Base-by-base conservation (phyloP, 2,888 invertebrate genomes). In the Noctua fimbriata region DNA sequence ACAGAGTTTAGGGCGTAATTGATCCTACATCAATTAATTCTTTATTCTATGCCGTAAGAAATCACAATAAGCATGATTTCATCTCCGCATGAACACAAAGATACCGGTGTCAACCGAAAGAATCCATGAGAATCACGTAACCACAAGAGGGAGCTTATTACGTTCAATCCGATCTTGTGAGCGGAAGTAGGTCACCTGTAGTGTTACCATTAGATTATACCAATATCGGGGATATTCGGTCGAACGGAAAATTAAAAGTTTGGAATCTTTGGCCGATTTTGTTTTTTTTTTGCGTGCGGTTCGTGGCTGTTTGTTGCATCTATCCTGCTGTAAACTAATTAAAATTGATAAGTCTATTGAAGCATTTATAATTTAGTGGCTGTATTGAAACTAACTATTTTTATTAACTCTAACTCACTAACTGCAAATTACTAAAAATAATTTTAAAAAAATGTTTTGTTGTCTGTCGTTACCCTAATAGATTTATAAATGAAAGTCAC, bases 181-280 rank as follows among this genome's bases (percentile, higher is more conserved):
- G 24, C 78, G 79, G 72, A 89, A 89, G 82, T 89, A 82, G 88
- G 88, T 88, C 88, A 89, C 82, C 88, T 81, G 78, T 76, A 74
- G 78, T 88, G 78, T 74, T 82, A 81, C 73, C 74, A 82, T 77
- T 77, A 74, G 24, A 82, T 77, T 65, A 70, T 58, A 44, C 60
- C 12, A 76, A 78, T 73, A 70, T 60, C 74, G 55, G 44, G 55
- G 58, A 76, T 60, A 74, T 72, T 73, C 55, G 66, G 32, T 58
- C 4, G 49, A 52, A 47, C 60, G 49, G 79, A 72, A 71, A 86
- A 77, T 73, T 74, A 24, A 52, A 76, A 75, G 24, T 65, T 69
- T 4, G 10, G 36, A 58, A 1, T 52, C 18, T 36, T 36, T 47
- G 10, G 32, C 55, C 63, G 36, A 47, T 16, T 60, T n/a, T 2